Evolutionary conservation across 2,797 vertebrate species (phyloP).

Genomic region (Pitangus sulphuratus): DNA sequence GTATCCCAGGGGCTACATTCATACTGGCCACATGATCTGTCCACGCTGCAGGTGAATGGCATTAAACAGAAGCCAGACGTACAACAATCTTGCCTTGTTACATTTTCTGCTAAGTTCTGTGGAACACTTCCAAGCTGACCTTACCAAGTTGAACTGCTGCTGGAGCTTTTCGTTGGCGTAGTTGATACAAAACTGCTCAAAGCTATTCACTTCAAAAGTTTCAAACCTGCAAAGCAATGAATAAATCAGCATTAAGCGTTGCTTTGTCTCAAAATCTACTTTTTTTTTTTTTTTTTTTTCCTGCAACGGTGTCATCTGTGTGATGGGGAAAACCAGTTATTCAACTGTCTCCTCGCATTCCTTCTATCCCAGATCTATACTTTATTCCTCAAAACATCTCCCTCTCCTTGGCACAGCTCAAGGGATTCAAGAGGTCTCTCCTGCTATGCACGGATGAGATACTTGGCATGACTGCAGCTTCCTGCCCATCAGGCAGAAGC

Average conservation of each 20-base stretch:
- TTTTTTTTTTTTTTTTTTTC: too few relatives aligned
- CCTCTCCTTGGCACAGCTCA: neutral
- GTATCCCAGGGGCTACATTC: neutral
- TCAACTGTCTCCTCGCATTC: rapidly evolving
- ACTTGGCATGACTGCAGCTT: neutral
- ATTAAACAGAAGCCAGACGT: neutral
- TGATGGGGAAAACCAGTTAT: neutral
- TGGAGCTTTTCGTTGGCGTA: constrained; percentile 98
- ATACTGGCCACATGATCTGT: rapidly evolving
- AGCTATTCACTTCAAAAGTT: constrained; percentile 96
- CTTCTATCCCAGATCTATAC: neutral
- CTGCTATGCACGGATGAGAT: neutral
- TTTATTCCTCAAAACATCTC: neutral
- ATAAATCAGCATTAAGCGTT: neutral
- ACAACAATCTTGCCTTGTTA: neutral
- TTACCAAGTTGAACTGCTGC: constrained; percentile 97
- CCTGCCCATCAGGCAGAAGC: neutral
- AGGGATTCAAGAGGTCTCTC: neutral
- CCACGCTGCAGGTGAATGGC: neutral
- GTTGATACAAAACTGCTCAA: constrained; percentile 99
- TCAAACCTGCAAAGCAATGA: constrained; percentile 86
- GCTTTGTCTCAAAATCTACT: neutral
- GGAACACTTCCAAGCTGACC: neutral
- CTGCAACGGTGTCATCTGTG: rapidly evolving
- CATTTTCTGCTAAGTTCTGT: neutral